Evolutionary conservation across 2,797 vertebrate genomes (phyloP).

Genomic region (Cercopithecus petaurista): DNA sequence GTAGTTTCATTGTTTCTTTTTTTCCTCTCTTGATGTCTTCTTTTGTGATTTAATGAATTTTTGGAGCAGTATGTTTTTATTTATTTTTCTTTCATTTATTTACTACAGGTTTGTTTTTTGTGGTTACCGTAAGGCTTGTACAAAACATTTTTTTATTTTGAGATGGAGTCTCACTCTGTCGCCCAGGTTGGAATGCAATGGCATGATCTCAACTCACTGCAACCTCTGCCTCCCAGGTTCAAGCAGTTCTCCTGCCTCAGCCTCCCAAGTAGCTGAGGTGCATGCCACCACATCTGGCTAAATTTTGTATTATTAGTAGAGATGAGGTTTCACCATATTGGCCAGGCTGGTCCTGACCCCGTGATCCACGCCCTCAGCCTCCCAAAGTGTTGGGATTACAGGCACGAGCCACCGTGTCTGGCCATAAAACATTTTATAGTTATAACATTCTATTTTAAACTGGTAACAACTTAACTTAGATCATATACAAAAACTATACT

Average conservation of each 20-base stretch:
- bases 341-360: too few species aligned
- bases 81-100: not conserved
- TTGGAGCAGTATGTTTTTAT: not conserved
- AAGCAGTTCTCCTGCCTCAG: too few species aligned
- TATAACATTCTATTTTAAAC: not conserved
- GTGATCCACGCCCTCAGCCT: fast-evolving
- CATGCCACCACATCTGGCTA: too few species aligned
- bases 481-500: not conserved
- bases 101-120: not conserved
- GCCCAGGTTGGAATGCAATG: too few species aligned
- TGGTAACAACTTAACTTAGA: not conserved
- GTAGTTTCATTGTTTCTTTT: too few species aligned
- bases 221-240: too few species aligned
- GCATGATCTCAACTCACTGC: too few species aligned
- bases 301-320: too few species aligned
- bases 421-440: not conserved
- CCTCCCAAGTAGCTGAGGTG: too few species aligned
- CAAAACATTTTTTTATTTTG: not conserved
- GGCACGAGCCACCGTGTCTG: fast-evolving
- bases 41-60: not conserved
- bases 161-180: too few species aligned
- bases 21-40: not conserved
- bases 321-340: too few species aligned
- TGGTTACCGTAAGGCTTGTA: not conserved
- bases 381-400: too few species aligned